Conservation (phyloP, 2,113 vertebrate genomes). For the Pterocles gutturalis region DNA sequence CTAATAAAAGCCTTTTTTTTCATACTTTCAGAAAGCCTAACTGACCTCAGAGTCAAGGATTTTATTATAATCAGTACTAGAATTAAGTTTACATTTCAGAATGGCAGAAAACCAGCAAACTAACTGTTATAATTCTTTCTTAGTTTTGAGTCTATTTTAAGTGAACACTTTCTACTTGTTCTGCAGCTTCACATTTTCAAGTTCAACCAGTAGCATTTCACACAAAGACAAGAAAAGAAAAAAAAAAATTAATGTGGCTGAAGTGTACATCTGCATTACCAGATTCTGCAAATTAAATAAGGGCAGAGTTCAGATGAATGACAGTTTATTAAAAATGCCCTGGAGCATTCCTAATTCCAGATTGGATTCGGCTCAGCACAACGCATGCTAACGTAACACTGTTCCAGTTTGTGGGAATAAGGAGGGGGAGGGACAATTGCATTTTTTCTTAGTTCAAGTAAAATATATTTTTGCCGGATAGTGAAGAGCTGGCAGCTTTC, state of each 20-base stretch:
- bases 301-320: conserved; percentile 47
- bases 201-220: conserved; percentile 23
- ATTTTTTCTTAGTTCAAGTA: neutral
- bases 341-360: conserved; percentile 53
- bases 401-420: conserved; percentile 34
- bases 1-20: neutral
- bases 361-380: conserved; percentile 23
- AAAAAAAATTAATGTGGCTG: neutral
- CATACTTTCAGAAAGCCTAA: neutral
- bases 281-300: conserved; percentile 35
- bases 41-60: neutral
- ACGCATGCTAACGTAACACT: conserved; percentile 44
- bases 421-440: neutral
- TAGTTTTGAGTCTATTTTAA: neutral
- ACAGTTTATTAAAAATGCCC: conserved; percentile 56
- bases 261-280: conserved; percentile 1
- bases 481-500: neutral
- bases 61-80: neutral
- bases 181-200: neutral
- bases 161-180: neutral
- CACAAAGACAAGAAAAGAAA: conserved; percentile 14
- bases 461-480: neutral
- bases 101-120: neutral
- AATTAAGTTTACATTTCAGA: neutral
- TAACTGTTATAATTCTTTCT: neutral